Evolutionary conservation across 2,113 vertebrate genomes (phyloP), one percentile per base, ranked within the genome.

Genomic region (Nyctibius bracteatus): DNA sequence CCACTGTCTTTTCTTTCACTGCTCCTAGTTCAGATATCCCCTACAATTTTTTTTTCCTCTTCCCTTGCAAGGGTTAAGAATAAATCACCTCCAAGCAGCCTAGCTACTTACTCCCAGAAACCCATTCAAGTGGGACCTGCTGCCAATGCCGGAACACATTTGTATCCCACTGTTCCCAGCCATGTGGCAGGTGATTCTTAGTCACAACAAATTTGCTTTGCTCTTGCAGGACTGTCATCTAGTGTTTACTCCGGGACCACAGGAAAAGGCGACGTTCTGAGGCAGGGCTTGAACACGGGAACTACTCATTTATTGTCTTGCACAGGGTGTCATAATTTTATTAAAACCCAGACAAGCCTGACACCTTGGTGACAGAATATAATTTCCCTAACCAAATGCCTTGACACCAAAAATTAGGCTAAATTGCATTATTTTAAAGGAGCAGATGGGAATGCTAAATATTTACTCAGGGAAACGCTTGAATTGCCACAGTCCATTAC

Each of bases 341-440:
- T 97, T 96, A 95, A 94, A 90, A 28, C 51, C 73, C 79, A 80
- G 84, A 65, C 78, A 58, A 74, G 75, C 81, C 90, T 93, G 97
- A 95, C 95, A 94, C 93, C 81, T 81, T 10, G 23, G 81, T 96
- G 96, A 93, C 94, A 96, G 81, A 92, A 75, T 63, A 43, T 88
- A 81, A 97, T 97, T 96, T 81, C 91, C 90, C 66, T 81, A 86
- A 94, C 84, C 90, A 63, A 97, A 86, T 15, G 91, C 81, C 91
- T 86, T 91, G 95, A 97, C 96, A 94, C 94, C 86, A 91, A 92
- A 96, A 97, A 97, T 96, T 30, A 96, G 70, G 81, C 61, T 84
- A 95, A 97, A 97, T 92, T 81, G 85, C 85, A 58, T 97, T 97
- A 92, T 97, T 96, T 93, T 90, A 83, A 52, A 89, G 80, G 81